Conservation (phyloP, 2,888 invertebrate genomes). For the Hemicrepidius hirtus region DNA sequence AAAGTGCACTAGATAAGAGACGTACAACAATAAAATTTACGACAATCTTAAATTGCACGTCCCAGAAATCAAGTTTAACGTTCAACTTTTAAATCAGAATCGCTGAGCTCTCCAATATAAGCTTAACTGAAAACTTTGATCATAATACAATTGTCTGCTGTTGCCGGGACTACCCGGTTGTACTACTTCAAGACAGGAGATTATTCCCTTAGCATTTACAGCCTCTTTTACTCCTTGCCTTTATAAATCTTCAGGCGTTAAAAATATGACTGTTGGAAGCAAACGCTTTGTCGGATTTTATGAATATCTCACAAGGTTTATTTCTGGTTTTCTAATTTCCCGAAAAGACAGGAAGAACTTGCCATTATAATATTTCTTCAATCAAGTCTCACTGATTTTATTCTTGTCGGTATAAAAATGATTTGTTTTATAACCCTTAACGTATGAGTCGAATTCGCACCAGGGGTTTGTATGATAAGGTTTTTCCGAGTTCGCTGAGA, state of each 20-base stretch:
- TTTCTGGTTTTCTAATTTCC: constrained; percentile 33
- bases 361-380: constrained; percentile 17
- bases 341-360: neutral
- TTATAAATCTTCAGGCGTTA: constrained; percentile 28
- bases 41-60: constrained; percentile 45
- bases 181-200: constrained; percentile 28
- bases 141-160: constrained; percentile 48
- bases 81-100: constrained; percentile 49
- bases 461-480: neutral
- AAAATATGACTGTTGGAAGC: constrained; percentile 25
- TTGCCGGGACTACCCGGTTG: constrained; percentile 19
- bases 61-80: constrained; percentile 44
- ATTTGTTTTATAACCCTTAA: too few species aligned
- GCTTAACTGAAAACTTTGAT: constrained; percentile 48
- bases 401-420: constrained; percentile 16
- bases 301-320: constrained; percentile 27
- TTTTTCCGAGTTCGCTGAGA: neutral
- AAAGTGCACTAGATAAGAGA: constrained; percentile 38
- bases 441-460: too few species aligned
- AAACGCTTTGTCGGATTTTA: constrained; percentile 23
- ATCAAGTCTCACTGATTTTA: constrained; percentile 10
- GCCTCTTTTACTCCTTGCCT: constrained; percentile 21
- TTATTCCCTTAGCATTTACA: constrained; percentile 36
- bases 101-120: constrained; percentile 35
- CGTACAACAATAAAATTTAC: constrained; percentile 52